phyloP scores from a whole-genome alignment of 2,113 vertebrate genomes.

The Syngnathoides biaculeatus region DNA sequence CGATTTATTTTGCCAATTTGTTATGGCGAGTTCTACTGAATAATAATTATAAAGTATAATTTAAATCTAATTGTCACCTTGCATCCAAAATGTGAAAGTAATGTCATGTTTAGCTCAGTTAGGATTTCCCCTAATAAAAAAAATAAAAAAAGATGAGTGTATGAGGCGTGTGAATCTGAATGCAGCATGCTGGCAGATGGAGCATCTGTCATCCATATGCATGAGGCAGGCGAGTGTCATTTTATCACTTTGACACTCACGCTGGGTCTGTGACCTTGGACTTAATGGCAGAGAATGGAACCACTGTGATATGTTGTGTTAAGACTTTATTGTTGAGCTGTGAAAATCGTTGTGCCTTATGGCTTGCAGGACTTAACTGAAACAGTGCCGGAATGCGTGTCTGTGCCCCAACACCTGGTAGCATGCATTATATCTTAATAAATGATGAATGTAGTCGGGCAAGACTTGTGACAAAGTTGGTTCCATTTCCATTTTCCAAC shows the following conservation, averaged over 20 bases:
- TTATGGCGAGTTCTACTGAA: no score
- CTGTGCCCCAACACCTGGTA: conserved; percentile 50
- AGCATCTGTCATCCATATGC: conserved; percentile 67
- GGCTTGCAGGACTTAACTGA: conserved; percentile 24
- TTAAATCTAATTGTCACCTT: conserved; percentile 45
- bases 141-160: conserved; percentile 34
- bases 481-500: no score
- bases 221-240: conserved; percentile 58
- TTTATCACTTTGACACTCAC: conserved; percentile 70
- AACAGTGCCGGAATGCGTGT: conserved; percentile 36
- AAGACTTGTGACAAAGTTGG: conserved; percentile 29
- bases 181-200: conserved; percentile 66
- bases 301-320: conserved; percentile 31
- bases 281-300: conserved; percentile 58
- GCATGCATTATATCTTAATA: conserved; percentile 32
- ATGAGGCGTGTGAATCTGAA: conserved; percentile 54
- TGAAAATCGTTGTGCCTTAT: conserved; percentile 23
- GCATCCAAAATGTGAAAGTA: conserved; percentile 56
- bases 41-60: conserved; percentile 1
- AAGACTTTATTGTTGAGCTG: conserved; percentile 45
- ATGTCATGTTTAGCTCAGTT: conserved; percentile 49
- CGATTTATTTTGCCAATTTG: no score
- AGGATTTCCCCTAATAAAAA: conserved; percentile 45
- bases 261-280: conserved; percentile 56
- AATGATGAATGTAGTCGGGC: conserved; percentile 62